A percentile compares a stretch with the other conserved stretches of the same genome.
Conservation (phyloP, 2,797 vertebrate species). For the Anguilla pacifica region DNA sequence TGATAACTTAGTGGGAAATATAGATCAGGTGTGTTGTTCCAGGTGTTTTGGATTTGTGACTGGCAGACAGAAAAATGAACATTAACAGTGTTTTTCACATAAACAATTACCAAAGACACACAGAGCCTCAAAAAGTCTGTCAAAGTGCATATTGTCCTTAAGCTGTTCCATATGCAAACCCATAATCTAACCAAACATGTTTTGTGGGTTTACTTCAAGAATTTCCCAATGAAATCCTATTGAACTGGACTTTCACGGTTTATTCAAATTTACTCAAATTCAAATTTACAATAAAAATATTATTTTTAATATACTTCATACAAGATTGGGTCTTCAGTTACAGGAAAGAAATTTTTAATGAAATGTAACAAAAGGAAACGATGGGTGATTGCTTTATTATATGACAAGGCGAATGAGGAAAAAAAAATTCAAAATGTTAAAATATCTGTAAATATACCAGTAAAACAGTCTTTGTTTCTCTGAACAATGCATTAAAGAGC, state of each 20-base stretch:
- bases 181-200: conserved; percentile 44
- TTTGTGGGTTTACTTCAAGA: background rate
- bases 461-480: background rate
- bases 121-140: conserved; percentile 40
- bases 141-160: conserved; percentile 47
- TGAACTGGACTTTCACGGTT: background rate
- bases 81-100: conserved; percentile 57
- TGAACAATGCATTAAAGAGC: background rate
- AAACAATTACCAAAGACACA: conserved; percentile 54
- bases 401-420: background rate
- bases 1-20: conserved; percentile 60
- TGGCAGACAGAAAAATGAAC: conserved; percentile 63
- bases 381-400: background rate
- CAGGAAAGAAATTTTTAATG: background rate
- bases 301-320: background rate
- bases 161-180: conserved; percentile 48
- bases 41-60: conserved; percentile 75
- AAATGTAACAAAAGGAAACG: background rate
- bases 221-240: conserved; percentile 18
- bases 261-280: background rate
- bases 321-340: background rate
- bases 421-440: background rate
- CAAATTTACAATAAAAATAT: conserved; percentile 14
- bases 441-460: background rate
- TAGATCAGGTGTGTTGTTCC: conserved; percentile 65